Evolutionary conservation across 2,113 vertebrate species (phyloP), one percentile per base, ranked within the genome.

Genomic region (Gobiocypris rarus): DNA sequence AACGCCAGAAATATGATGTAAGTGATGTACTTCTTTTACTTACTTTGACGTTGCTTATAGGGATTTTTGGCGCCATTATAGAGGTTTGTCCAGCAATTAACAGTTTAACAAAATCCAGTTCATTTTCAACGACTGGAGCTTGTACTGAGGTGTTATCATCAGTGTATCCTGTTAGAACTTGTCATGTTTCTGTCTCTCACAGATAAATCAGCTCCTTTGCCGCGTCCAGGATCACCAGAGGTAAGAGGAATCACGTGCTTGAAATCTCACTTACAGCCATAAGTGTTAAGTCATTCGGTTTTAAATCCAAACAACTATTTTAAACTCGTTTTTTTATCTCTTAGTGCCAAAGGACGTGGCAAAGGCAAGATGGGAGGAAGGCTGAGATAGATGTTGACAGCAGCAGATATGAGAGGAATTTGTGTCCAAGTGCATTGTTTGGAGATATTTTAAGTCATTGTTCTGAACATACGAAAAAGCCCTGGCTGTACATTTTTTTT

Each of bases 1-100:
- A 97, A 93, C 92, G 94, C 79, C 98, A 99, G 93, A 99, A 98
- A 90, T 98, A 98, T 0, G 97, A 99, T 85, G 98, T 97, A 92
- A 96, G 95, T 89, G 6, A 70, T 9, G 19, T 50, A 58, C 54
- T 15, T 41, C 1, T 6, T 77, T n/a, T 22, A 22, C 69, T 73
- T 73, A 73, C 41, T 45, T 24, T 71, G 0, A 45, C 7, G 10
- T 45, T n/a, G 38, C 41, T 45, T 24, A 13, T 45, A 5, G 11
- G 41, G 11, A 38, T 6, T 24, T 71, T 45, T 6, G 10, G 38
- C 5, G 22, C 34, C 19, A 11, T 41, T 69, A 5, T 69, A 22
- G 1, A 59, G 10, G 22, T 11, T 59, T 11, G n/a, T 24, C 9
- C n/a, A 71, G 38, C 22, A 13, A 24, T 14, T 14, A 28, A 38